These are phyloP conservation scores for Triplophysa yarkandensis DNA, from an alignment of 2,797 vertebrate genomes.

Conservation along the genomic window DNA sequence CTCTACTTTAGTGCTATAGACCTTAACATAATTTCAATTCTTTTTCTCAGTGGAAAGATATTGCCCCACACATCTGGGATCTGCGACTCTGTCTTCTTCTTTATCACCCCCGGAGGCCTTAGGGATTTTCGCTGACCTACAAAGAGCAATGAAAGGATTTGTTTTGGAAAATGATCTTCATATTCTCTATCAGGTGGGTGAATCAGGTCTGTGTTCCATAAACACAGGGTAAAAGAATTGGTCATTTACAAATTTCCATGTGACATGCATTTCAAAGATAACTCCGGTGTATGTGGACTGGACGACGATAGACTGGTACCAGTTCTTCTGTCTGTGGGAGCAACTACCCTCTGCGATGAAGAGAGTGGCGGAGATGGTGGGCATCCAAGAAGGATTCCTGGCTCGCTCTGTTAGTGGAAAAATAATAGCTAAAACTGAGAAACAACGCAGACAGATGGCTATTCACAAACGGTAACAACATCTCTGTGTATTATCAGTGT, in stretches of 20 bases:
- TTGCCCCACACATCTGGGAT: constrained; percentile 89
- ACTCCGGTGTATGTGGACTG: constrained; percentile 93
- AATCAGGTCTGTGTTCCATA: neutral
- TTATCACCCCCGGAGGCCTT: constrained; percentile 91
- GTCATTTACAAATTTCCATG: neutral
- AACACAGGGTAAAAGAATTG: neutral
- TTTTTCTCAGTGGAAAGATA: constrained; percentile 76
- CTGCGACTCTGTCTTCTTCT: constrained; percentile 92
- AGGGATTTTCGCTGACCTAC: constrained; percentile 95
- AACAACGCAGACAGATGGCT: constrained; percentile 91
- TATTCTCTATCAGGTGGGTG: constrained; percentile 88
- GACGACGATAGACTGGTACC: constrained; percentile 96
- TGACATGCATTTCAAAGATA: constrained; percentile 75
- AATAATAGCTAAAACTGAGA: constrained; percentile 88
- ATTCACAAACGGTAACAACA: constrained; percentile 96
- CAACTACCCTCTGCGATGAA: constrained; percentile 92
- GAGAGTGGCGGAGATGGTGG: constrained; percentile 94
- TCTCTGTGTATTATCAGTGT: neutral
- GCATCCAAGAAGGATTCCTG: constrained; percentile 92
- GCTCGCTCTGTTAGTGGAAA: constrained; percentile 91
- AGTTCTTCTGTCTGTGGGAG: constrained; percentile 96
- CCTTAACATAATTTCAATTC: constrained; percentile 9
- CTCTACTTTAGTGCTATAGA: neutral
- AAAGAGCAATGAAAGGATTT: constrained; percentile 97
- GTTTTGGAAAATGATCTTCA: constrained; percentile 96